These are phyloP conservation scores for Eupithecia insigniata DNA, from an alignment of 2,888 invertebrate genomes.

Conservation along the genomic window DNA sequence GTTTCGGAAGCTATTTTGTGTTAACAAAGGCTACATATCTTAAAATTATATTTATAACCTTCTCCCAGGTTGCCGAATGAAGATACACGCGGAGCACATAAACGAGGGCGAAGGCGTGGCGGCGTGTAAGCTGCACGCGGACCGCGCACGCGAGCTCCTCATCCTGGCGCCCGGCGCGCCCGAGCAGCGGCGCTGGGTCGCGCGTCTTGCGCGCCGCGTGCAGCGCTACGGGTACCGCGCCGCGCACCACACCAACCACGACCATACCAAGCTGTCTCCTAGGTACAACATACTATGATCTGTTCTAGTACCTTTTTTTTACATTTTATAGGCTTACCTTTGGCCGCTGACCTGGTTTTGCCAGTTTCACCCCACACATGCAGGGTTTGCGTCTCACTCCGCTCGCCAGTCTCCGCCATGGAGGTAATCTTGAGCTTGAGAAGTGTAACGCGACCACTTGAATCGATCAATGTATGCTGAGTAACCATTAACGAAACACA, in stretches of 20 bases:
- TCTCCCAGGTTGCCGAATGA: conserved; percentile 94
- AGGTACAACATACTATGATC: conserved; percentile 44
- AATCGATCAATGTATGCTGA: no score
- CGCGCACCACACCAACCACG: conserved; percentile 86
- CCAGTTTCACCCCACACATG: no score
- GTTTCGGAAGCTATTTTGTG: no score
- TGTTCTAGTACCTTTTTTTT: background rate
- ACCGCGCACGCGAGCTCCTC: conserved; percentile 97
- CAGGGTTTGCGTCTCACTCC: no score
- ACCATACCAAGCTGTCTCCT: conserved; percentile 70
- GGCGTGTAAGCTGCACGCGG: conserved; percentile 98
- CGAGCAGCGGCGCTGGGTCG: conserved; percentile 97
- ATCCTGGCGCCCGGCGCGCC: conserved; percentile 93
- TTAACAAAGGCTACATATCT: no score
- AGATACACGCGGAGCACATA: conserved; percentile 98
- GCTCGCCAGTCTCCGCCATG: no score
- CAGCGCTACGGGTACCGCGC: conserved; percentile 97
- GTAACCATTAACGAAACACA: no score
- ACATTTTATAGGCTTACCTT: no score
- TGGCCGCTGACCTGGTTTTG: no score
- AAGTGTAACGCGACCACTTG: no score
- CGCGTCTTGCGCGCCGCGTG: conserved; percentile 94
- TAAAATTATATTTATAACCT: background rate
- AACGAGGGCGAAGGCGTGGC: conserved; percentile 91
- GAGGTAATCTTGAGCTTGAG: no score